Evolutionary conservation across 2,888 invertebrate genomes (phyloP), one percentile per base, ranked within the genome.

Genomic region (Melieria omissa): DNA sequence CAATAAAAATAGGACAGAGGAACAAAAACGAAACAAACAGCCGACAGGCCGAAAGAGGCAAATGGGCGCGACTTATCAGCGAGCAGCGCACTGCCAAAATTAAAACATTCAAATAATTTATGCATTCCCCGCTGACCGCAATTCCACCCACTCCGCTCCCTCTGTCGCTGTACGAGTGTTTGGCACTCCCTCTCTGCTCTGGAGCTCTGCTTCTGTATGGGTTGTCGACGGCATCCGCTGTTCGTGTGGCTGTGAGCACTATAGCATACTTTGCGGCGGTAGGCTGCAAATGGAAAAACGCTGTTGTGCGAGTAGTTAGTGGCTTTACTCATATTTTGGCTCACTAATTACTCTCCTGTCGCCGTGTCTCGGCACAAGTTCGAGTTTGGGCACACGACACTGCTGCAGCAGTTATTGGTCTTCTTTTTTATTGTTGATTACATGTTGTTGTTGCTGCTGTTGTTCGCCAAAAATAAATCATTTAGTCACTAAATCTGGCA

Each of bases 401-500:
- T 14, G 29, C 16, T 41, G 58, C 29, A 4, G 58, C 5, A 16
- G 58, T 6, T 58, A n/a, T 52, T 58, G 58, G 10, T 58, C 41
- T 9, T 58, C 10, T 14, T 58, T 58, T 14, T 58, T 58, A 6
- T 16, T 58, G 16, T 14, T 58, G 58, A 5, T 14, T 12, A 12
- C 12, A 29, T 41, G 16, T 14, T 3, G 16, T 6, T 58, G 58
- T 58, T 58, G 41, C 16, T 41, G 41, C 29, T 29, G 29, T 29
- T 29, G 29, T 29, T 29, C 29, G 58, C 10, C 58, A 29, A 10
- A 29, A 8, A 58, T 58, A 58, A 58, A 58, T 58, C 58, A 58
- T 58, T 58, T 58, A 16, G 29, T 58, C 58, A 58, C 58, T 58
- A 16, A 58, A 58, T 58, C 58, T 58, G 58, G 29, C 58, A 58